Evolutionary conservation across 2,888 invertebrate species (phyloP).

Genomic region (Trichopoda pennipes): DNA sequence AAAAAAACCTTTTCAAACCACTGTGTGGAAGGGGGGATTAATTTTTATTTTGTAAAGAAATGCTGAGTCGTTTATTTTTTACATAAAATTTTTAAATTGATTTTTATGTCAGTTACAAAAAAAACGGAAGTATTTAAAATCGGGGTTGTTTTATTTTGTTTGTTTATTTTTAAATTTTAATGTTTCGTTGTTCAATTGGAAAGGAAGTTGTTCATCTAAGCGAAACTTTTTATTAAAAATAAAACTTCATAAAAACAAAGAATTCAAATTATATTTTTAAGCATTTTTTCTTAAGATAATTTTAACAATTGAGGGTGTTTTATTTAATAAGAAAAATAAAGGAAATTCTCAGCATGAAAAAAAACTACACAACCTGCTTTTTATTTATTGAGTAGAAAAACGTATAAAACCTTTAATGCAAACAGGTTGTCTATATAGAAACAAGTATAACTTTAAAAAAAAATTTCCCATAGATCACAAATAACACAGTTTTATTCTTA

Average conservation of each 20-base stretch:
- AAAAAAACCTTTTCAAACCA: no score
- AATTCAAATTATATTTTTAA: slow-evolving; percentile 4
- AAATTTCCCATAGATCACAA: slow-evolving; percentile 19
- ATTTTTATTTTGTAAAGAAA: background rate
- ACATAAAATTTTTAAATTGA: background rate
- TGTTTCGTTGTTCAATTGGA: slow-evolving; percentile 30
- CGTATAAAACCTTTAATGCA: background rate
- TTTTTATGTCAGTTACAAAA: background rate
- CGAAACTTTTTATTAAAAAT: slow-evolving; percentile 57
- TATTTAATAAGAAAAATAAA: background rate
- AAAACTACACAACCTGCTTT: slow-evolving; percentile 2
- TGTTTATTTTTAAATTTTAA: background rate
- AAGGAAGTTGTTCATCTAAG: slow-evolving; percentile 63
- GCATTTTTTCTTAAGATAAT: background rate
- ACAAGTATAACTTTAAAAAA: background rate
- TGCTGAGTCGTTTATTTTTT: background rate
- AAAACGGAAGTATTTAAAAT: slow-evolving; percentile 55
- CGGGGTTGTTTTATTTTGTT: slow-evolving; percentile 50
- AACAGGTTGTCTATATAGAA: background rate
- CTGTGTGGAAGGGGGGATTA: no score
- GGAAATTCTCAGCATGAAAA: background rate
- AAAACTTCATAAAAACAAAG: background rate
- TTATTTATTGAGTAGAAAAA: background rate
- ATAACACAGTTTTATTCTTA: background rate
- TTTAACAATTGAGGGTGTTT: slow-evolving; percentile 39